A percentile compares a stretch with the other conserved stretches of the same genome.
Evolutionary conservation across 2,113 vertebrate genomes (phyloP).

Genomic region (Protobothrops mucrosquamatus): DNA sequence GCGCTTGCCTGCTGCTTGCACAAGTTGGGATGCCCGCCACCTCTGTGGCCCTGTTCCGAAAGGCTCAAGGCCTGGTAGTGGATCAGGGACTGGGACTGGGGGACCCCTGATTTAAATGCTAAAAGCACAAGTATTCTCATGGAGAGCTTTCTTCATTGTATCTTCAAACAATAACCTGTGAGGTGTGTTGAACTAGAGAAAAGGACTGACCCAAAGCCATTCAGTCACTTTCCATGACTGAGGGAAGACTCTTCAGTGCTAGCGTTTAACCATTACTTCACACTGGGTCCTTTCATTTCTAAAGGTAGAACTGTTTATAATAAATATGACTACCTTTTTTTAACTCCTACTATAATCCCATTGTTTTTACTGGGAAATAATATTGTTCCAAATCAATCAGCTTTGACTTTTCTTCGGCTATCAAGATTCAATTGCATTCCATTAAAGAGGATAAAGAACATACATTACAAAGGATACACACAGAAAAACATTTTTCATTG

Average conservation of each 20-base stretch:
- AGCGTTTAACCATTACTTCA: neutral
- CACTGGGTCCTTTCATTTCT: neutral
- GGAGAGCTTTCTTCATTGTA: neutral
- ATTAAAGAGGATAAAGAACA: constrained; percentile 52
- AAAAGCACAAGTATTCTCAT: neutral
- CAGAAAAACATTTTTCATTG: neutral
- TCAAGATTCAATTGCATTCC: constrained; percentile 49
- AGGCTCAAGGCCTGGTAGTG: too few species aligned
- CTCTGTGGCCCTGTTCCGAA: too few species aligned
- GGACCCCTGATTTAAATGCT: neutral
- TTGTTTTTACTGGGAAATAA: neutral
- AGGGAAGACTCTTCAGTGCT: neutral
- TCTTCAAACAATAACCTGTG: neutral
- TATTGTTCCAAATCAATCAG: neutral
- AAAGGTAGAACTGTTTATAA: neutral
- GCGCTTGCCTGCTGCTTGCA: too few species aligned
- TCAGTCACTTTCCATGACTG: neutral
- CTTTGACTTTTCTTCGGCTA: neutral
- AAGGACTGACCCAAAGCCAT: neutral
- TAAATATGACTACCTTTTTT: neutral
- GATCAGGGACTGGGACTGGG: too few species aligned
- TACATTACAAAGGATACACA: constrained; percentile 36
- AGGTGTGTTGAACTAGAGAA: neutral
- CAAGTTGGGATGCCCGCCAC: too few species aligned
- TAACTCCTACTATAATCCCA: neutral